Percentiles rank a stretch among this genome's conserved stretches.
Conservation (phyloP, 2,888 invertebrate species). For the Germaria angustata region DNA sequence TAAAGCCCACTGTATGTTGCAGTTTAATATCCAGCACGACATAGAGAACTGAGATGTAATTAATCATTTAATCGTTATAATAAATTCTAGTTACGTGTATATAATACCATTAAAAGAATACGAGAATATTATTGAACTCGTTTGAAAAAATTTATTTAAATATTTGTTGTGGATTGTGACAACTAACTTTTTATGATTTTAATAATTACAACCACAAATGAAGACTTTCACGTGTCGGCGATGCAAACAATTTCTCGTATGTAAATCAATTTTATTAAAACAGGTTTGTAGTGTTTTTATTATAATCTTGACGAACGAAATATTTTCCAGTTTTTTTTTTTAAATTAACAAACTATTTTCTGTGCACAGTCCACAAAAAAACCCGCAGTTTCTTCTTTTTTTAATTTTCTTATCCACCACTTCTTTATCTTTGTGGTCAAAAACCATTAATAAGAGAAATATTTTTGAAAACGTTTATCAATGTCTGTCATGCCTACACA, state of each 20-base stretch:
- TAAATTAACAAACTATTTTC: constrained; percentile 7
- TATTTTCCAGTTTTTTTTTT: not conserved
- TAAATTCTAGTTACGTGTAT: too few relatives aligned
- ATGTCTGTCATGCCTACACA: not conserved
- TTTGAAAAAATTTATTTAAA: too few relatives aligned
- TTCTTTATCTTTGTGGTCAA: constrained; percentile 9
- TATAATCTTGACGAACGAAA: not conserved
- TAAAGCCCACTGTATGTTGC: too few relatives aligned
- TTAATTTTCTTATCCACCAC: not conserved
- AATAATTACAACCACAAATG: too few relatives aligned
- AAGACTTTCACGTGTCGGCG: constrained; percentile 4
- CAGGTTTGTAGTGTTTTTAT: constrained; percentile 4
- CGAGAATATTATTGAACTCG: not conserved
- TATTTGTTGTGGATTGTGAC: too few relatives aligned
- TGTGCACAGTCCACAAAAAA: constrained; percentile 9
- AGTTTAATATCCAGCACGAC: too few relatives aligned
- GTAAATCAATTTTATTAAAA: constrained; percentile 1
- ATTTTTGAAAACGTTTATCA: not conserved
- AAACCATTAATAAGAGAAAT: constrained; percentile 35
- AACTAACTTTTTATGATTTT: too few relatives aligned
- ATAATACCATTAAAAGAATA: not conserved
- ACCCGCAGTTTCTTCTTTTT: not conserved
- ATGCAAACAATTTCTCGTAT: not conserved
- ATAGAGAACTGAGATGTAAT: too few relatives aligned
- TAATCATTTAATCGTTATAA: too few relatives aligned